Evolutionary conservation across 2,113 vertebrate species (phyloP), one percentile per base, ranked within the genome.

Genomic region (Takifugu flavidus): DNA sequence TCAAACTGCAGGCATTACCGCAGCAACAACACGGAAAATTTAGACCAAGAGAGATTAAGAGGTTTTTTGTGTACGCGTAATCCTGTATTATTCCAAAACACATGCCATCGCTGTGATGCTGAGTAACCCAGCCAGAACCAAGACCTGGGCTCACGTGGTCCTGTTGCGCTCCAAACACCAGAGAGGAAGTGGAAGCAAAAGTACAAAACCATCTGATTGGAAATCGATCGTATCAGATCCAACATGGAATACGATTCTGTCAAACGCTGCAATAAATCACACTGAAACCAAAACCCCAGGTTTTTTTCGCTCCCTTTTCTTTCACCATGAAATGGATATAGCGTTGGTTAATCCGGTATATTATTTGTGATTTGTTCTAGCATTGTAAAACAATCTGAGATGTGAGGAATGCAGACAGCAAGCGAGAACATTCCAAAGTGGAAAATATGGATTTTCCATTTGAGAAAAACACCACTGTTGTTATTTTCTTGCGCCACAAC

Each of bases 361-460:
- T 45, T 27, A 31, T 34, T 25, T n/a, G 28, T 12, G 25, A 26
- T 62, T 53, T 62, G 11, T 12, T 59, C 62, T 42, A 8, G 7
- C 34, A 45, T 29, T 50, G 12, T 27, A 49, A 52, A 61, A 26
- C 31, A 44, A 72, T 39, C 54, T 71, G 62, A 12, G 52, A 49
- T 75, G 49, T 61, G 2, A 57, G 39, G 50, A 61, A 25, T 25
- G 39, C 28, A n/a, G 42, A 69, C 51, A 66, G 46, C 60, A 61
- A 63, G 67, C 62, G 56, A n/a, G 28, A 51, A 69, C 75, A 86
- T 81, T 82, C 78, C 78, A 56, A 27, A 50, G 64, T 52, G 69
- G 75, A 34, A 2, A 26, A 25, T 42, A 39, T 29, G 27, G 39
- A 65, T 65, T 81, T 82, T 80, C 78, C 79, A 71, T 59, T 3